These are phyloP conservation scores for Yponomeuta malinellus DNA, from an alignment of 2,888 invertebrate genomes.

Conservation along the genomic window DNA sequence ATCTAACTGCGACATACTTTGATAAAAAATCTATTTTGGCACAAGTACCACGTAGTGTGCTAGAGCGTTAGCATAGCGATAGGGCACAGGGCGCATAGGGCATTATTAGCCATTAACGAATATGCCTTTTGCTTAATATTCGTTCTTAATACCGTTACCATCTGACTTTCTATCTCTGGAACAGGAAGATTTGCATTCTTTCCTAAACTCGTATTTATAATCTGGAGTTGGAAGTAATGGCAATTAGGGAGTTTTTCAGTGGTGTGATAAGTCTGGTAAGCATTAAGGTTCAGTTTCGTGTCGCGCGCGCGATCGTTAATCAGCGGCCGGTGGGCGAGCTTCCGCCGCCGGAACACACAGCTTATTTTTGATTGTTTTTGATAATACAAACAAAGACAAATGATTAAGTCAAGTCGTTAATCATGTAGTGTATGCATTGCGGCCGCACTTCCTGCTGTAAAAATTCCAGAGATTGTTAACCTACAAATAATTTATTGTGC, in stretches of 20 bases:
- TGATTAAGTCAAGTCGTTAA: conserved; percentile 58
- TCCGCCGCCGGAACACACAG: conserved; percentile 60
- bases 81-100: conserved; percentile 13
- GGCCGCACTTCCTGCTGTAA: conserved; percentile 43
- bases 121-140: background rate
- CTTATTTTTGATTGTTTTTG: conserved; percentile 72
- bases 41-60: too few relatives aligned
- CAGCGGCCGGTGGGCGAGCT: conserved; percentile 44
- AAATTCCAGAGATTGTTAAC: conserved; percentile 20
- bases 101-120: background rate
- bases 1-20: too few relatives aligned
- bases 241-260: conserved; percentile 48
- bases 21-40: too few relatives aligned
- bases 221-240: conserved; percentile 25
- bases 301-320: conserved; percentile 60
- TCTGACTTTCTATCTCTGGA: conserved; percentile 17
- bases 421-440: conserved; percentile 46
- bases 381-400: conserved; percentile 67
- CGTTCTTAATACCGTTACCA: background rate
- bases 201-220: background rate
- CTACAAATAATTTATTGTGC: conserved; percentile 13
- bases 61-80: too few relatives aligned
- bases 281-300: conserved; percentile 68
- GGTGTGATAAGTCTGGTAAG: conserved; percentile 55
- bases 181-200: background rate